These are phyloP conservation scores for Peribatodes rhomboidaria DNA, from an alignment of 2,888 invertebrate species.

Conservation along the genomic window DNA sequence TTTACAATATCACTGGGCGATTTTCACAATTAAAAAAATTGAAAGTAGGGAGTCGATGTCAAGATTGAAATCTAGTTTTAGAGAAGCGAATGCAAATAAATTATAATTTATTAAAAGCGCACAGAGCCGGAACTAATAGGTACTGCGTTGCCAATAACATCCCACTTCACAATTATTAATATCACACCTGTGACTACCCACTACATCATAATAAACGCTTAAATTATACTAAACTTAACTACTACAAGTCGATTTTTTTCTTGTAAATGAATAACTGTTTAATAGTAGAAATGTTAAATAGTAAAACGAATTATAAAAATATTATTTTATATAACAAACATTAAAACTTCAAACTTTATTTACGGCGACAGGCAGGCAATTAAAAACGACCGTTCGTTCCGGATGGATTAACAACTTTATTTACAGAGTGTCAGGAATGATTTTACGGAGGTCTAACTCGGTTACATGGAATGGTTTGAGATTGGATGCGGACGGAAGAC, in stretches of 20 bases:
- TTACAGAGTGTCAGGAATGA: conserved; percentile 66
- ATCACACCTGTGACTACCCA: conserved; percentile 44
- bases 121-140: conserved; percentile 42
- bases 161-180: conserved; percentile 39
- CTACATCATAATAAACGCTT: conserved; percentile 23
- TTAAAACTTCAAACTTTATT: conserved; percentile 62
- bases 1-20: conserved; percentile 59
- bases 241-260: conserved; percentile 45
- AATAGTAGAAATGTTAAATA: conserved; percentile 49
- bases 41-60: conserved; percentile 12
- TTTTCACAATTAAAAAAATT: conserved; percentile 35
- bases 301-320: conserved; percentile 62
- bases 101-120: conserved; percentile 39
- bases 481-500: conserved; percentile 63
- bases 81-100: conserved; percentile 45
- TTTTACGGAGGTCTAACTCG: conserved; percentile 27
- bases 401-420: conserved; percentile 72
- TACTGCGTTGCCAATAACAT: conserved; percentile 46
- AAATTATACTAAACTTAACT: conserved; percentile 41
- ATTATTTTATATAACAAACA: conserved; percentile 65
- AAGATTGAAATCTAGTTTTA: conserved; percentile 30
- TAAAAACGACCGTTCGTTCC: conserved; percentile 65
- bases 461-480: conserved; percentile 50
- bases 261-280: conserved; percentile 47
- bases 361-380: conserved; percentile 58